A percentile compares a stretch with the other conserved stretches of the same genome.
Evolutionary conservation across 2,113 vertebrate species (phyloP).

Genomic region (Penelope pileata): DNA sequence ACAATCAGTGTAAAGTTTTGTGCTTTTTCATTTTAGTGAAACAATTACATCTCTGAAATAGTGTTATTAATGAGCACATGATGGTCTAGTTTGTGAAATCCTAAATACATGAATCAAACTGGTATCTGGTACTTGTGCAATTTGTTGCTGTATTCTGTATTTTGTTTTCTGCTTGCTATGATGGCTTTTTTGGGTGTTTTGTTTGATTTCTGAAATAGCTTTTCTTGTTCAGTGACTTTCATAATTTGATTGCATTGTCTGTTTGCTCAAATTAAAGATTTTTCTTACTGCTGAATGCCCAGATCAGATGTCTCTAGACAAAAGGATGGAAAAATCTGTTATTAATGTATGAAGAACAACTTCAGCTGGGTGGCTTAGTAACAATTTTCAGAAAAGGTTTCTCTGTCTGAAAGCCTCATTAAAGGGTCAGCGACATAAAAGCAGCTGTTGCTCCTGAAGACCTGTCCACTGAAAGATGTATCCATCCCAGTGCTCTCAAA

Average conservation of each 20-base stretch:
- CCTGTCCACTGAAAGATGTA: accelerated
- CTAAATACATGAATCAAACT: neutral
- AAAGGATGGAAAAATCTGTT: neutral
- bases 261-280: neutral
- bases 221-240: neutral
- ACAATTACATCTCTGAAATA: neutral
- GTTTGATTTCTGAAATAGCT: neutral
- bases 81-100: neutral
- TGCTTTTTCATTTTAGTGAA: neutral
- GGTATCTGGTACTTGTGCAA: neutral
- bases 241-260: neutral
- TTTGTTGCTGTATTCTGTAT: neutral
- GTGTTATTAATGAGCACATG: neutral
- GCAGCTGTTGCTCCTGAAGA: neutral
- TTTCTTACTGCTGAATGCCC: neutral
- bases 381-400: neutral
- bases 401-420: neutral
- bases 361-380: neutral
- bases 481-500: neutral
- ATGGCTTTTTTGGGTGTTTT: neutral
- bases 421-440: neutral
- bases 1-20: neutral
- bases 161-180: neutral
- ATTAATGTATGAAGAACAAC: accelerated
- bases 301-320: neutral